Base-by-base conservation (phyloP, 2,113 vertebrate species). In the Sardina pilchardus region DNA sequence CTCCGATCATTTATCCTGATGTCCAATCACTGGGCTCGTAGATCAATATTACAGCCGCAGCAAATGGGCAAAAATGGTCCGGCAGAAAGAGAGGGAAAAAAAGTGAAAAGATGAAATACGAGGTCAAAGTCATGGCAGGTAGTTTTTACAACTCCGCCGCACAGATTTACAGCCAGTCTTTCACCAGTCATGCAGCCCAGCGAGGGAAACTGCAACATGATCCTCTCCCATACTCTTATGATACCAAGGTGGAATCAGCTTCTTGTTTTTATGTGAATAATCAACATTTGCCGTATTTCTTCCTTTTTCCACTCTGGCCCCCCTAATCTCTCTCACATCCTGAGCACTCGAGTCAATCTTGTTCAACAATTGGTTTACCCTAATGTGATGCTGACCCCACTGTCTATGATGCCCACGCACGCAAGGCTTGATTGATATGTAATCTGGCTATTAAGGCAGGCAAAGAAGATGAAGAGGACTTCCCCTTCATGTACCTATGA, bases 31-130 rank as follows among this genome's bases (percentile, higher is more conserved):
- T 56, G 85, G 6, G 7, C 90, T 89, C 87, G 81, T 91, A 93
- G 93, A 95, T 95, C 93, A 94, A 94, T 95, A 94, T 88, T 87
- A 88, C 88, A 84, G 82, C 87, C 82, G 34, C n/a, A 24, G 88
- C 90, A 93, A 78, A 78, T 78, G 71, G 71, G 0, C 71, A 78
- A 78, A 78, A 78, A 17, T 36, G 67, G 71, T 17, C 71, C 0
- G 30, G 56, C 34, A 45, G 50, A 82, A 81, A 67, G 59, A n/a
- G n/a, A n/a, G 5, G 8, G 26, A 36, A 81, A 86, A 86, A 81
- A 87, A 83, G 84, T 82, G 21, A 36, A 90, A 88, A 84, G 90
- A 90, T 90, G 89, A 92, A 92, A 91, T 88, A 90, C 85, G 90
- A 85, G 87, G 81, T 88, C 81, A 59, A 78, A 43, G 14, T 39